These are phyloP conservation scores for Campylomormyrus numenius DNA, from an alignment of 2,113 vertebrate genomes.

Conservation along the genomic window DNA sequence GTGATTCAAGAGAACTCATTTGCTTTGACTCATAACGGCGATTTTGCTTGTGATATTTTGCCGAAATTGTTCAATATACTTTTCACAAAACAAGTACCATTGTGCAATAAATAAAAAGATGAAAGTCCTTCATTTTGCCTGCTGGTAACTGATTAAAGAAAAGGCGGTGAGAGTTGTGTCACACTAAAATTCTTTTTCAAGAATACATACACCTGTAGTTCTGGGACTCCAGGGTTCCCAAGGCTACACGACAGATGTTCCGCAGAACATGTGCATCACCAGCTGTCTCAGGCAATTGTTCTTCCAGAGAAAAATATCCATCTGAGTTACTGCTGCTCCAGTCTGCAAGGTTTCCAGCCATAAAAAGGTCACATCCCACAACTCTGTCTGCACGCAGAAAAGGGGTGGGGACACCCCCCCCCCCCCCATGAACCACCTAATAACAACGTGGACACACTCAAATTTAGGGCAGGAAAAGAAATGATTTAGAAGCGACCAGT, in stretches of 20 bases:
- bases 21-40: neutral
- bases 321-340: neutral
- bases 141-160: neutral
- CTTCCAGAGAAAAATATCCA: neutral
- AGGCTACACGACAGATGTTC: neutral
- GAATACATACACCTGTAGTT: neutral
- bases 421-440: neutral
- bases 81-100: neutral
- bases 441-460: neutral
- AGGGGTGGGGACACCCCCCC: neutral
- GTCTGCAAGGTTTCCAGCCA: neutral
- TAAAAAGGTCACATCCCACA: neutral
- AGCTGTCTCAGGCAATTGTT: neutral
- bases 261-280: neutral
- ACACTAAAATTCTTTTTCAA: constrained; percentile 7
- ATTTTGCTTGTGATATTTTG: neutral
- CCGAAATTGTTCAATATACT: neutral
- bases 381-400: neutral
- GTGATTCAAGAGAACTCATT: neutral
- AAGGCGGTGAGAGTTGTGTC: neutral
- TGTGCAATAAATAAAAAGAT: neutral
- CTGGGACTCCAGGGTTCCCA: neutral
- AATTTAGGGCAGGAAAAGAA: neutral
- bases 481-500: neutral
- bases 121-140: neutral